A percentile compares a stretch with the other conserved stretches of the same genome.
phyloP scores from a whole-genome alignment of 2,888 invertebrate genomes.

The Dynastes tityus region DNA sequence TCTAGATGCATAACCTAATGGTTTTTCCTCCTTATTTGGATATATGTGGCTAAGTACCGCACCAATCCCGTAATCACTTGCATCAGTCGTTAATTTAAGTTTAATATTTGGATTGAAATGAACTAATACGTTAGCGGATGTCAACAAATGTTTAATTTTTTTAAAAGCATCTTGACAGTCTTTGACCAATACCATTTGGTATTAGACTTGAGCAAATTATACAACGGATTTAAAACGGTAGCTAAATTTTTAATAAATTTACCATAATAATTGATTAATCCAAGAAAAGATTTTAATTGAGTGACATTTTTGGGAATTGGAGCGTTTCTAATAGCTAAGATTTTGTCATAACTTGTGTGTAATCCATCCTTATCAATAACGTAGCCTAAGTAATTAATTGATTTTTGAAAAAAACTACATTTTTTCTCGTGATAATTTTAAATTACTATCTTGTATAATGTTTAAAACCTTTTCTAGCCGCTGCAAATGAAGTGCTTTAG shows the following conservation, averaged over 20 bases:
- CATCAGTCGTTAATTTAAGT: constrained; percentile 14
- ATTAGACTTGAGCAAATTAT: too few species aligned
- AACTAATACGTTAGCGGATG: constrained; percentile 28
- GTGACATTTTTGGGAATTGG: too few species aligned
- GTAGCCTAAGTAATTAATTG: neutral
- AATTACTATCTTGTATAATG: neutral
- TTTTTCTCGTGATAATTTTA: neutral
- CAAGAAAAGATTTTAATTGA: too few species aligned
- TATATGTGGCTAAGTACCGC: constrained; percentile 18
- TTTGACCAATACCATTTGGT: neutral
- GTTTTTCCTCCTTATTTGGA: constrained; percentile 20
- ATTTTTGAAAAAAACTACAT: constrained; percentile 8
- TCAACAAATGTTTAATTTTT: constrained; percentile 17
- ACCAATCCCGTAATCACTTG: constrained; percentile 30
- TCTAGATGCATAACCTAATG: constrained; percentile 47
- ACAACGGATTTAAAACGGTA: too few species aligned
- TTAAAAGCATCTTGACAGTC: constrained; percentile 23
- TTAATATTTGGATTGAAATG: constrained; percentile 32
- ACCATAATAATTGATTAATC: too few species aligned
- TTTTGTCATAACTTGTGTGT: too few species aligned
- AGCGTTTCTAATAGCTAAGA: too few species aligned
- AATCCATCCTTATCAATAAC: neutral
- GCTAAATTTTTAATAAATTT: too few species aligned
- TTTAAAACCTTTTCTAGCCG: neutral
- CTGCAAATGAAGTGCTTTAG: neutral